Evolutionary conservation across 2,113 vertebrate genomes (phyloP), one percentile per base, ranked within the genome.

Genomic region (Callocephalon fimbriatum): DNA sequence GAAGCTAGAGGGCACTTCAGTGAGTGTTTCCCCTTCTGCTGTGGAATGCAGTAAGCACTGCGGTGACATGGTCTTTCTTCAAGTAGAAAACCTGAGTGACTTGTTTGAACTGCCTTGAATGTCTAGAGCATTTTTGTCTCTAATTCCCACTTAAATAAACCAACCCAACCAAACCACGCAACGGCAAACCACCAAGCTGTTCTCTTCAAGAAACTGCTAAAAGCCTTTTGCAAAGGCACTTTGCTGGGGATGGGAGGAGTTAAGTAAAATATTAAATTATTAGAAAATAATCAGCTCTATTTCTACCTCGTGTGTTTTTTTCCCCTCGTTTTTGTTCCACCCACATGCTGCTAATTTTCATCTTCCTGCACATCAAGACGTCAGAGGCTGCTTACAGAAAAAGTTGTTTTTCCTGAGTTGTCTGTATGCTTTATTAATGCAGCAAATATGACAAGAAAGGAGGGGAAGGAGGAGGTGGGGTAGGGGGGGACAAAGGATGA

Each of bases 291-390:
- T 94, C 6, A 86, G 92, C 82, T 90, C 42, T 67, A 40, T 56
- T 79, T 95, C 79, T 95, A 48, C 82, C 72, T 95, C 72, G 42
- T 94, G 42, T 92, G 79, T 88, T 95, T 83, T 20, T 20, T 50
- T 67, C 65, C 61, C 66, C 35, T 26, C 72, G 31, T 90, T 91
- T 95, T 93, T 96, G 95, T 97, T 96, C 95, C 95, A 75, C 96
- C 95, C 95, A 97, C 96, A 32, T 94, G 86, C 93, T 94, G 92
- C 93, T 96, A 97, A 96, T 96, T 96, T 96, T 97, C 95, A 75
- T 91, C 96, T 96, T 93, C 91, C 97, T 97, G 91, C 87, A 95
- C 74, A 95, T 96, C 94, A 95, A 94, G 94, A 95, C 45, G 73
- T 96, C 94, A 97, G 96, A 94, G 84, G 32, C 84, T 95, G 91